These are phyloP conservation scores for Montipora capricornis DNA, from an alignment of 64 coral and sea anemone genomes.

Conservation along the genomic window DNA sequence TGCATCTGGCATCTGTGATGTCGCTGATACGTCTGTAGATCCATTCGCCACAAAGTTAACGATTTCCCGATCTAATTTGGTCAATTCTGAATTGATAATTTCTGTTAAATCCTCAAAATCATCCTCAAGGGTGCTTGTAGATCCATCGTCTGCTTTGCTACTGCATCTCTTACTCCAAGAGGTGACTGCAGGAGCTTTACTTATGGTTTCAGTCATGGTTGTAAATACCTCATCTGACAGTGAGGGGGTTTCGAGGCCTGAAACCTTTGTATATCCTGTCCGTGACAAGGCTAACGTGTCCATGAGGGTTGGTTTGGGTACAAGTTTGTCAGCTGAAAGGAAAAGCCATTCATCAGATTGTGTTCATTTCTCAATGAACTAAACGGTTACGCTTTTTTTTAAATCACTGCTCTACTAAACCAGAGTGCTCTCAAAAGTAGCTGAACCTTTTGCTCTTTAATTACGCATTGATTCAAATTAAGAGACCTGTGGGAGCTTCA, in stretches of 20 bases:
- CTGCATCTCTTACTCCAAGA: background rate
- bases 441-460: no score
- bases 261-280: slow-evolving; percentile 28
- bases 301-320: slow-evolving; percentile 58
- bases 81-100: slow-evolving; percentile 51
- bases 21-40: background rate
- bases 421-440: no score
- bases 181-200: background rate
- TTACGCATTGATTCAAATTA: no score
- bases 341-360: background rate
- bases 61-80: slow-evolving; percentile 48
- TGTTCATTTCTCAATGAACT: background rate
- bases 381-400: no score
- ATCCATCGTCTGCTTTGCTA: background rate
- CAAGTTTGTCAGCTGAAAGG: slow-evolving; percentile 66
- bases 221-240: slow-evolving; percentile 19
- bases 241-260: background rate
- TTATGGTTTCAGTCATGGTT: background rate
- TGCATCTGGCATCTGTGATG: background rate
- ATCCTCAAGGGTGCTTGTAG: slow-evolving; percentile 39
- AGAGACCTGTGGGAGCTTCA: no score
- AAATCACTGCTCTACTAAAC: no score
- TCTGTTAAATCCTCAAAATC: slow-evolving; percentile 59
- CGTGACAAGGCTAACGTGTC: slow-evolving; percentile 55
- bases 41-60: slow-evolving; percentile 64